A percentile compares a stretch with the other conserved stretches of the same genome.
These are phyloP conservation scores for Pseudorectes ferrugineus DNA, from an alignment of 2,113 vertebrate genomes.

Conservation along the genomic window DNA sequence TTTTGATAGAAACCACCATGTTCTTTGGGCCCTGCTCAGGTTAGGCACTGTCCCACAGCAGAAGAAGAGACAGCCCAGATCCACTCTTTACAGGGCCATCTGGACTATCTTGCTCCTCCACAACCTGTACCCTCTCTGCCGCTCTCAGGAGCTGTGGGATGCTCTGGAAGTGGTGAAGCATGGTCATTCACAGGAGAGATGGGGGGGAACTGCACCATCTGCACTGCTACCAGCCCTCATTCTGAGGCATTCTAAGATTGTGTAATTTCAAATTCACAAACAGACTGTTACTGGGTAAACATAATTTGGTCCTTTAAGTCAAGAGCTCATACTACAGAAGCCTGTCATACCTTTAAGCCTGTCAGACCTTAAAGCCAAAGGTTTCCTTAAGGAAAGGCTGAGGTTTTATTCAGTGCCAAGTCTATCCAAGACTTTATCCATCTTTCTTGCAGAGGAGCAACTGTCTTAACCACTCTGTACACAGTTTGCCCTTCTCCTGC, in stretches of 20 bases:
- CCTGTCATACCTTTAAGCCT: not conserved
- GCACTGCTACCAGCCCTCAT: not conserved
- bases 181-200: not conserved
- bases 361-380: not conserved
- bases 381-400: not conserved
- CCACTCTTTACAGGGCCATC: not conserved
- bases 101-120: not conserved
- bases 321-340: not conserved
- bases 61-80: not conserved
- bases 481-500: not conserved
- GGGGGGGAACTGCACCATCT: not conserved
- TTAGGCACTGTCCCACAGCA: not conserved
- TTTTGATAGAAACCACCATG: not conserved
- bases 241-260: not conserved
- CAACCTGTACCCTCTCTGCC: not conserved
- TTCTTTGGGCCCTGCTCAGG: not conserved
- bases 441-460: not conserved
- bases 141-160: not conserved
- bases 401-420: not conserved
- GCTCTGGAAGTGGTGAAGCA: not conserved
- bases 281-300: not conserved
- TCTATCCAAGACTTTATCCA: not conserved
- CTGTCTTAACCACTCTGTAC: not conserved
- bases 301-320: not conserved
- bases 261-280: not conserved